Percentiles rank a stretch among this genome's conserved stretches.
These are phyloP conservation scores for Cottoperca gobio DNA, from an alignment of 2,797 vertebrate genomes.

Conservation along the genomic window DNA sequence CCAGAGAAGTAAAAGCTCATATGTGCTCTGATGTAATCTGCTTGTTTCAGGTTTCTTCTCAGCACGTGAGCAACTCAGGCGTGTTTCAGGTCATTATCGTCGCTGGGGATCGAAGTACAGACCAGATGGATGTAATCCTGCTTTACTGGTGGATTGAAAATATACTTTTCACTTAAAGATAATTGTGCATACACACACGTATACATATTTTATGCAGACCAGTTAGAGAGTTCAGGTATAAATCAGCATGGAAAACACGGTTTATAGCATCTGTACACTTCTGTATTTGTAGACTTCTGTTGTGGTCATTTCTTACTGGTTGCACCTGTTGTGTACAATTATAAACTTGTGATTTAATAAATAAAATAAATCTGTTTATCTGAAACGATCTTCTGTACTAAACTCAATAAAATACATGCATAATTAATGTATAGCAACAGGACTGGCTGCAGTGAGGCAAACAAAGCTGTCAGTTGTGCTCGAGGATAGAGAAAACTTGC, in stretches of 20 bases:
- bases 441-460: neutral
- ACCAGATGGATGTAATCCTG: neutral
- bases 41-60: neutral
- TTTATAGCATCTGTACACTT: neutral
- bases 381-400: no score
- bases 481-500: neutral
- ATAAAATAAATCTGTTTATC: no score
- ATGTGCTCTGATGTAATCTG: no score
- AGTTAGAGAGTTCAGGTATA: no score
- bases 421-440: neutral
- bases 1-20: neutral
- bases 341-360: neutral
- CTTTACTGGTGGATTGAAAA: neutral
- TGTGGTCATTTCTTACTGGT: neutral
- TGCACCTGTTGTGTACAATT: neutral
- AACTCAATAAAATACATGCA: no score
- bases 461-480: neutral
- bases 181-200: neutral
- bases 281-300: neutral
- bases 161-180: neutral
- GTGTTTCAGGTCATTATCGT: slow-evolving; percentile 4
- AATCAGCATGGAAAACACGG: neutral
- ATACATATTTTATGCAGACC: no score
- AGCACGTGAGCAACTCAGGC: neutral
- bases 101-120: slow-evolving; percentile 5